These are phyloP conservation scores for Halcyon senegalensis DNA, from an alignment of 2,113 vertebrate species.

Conservation along the genomic window DNA sequence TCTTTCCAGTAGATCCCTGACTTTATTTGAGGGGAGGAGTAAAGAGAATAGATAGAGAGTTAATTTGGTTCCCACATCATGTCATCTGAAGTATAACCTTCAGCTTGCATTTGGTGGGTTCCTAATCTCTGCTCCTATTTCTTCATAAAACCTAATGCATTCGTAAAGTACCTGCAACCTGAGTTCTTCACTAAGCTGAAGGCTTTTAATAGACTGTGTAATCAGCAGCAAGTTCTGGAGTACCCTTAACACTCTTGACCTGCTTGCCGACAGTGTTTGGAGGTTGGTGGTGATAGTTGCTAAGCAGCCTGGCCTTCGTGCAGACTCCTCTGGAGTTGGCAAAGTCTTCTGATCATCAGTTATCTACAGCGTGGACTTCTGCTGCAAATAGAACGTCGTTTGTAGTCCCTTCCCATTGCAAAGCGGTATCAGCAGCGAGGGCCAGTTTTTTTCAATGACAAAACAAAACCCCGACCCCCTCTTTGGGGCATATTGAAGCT, in stretches of 20 bases:
- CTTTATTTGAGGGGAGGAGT: not conserved
- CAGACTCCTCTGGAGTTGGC: not conserved
- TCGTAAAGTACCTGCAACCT: not conserved
- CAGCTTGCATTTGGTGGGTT: not conserved
- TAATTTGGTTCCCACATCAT: rapidly evolving
- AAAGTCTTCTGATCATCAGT: not conserved
- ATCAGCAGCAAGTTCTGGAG: not conserved
- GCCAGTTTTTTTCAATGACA: not conserved
- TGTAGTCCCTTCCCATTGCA: not conserved
- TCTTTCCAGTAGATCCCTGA: no score
- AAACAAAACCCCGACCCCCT: not conserved
- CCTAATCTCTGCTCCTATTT: not conserved
- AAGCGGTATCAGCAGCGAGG: not conserved
- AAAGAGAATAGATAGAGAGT: not conserved
- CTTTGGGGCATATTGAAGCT: not conserved
- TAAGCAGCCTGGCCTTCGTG: not conserved
- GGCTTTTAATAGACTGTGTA: not conserved
- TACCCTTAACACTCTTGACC: not conserved
- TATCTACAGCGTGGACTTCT: not conserved
- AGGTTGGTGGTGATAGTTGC: not conserved
- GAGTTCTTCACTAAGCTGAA: not conserved
- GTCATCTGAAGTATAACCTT: not conserved
- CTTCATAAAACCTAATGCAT: not conserved
- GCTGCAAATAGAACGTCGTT: not conserved
- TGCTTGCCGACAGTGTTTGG: not conserved